Base-by-base conservation (phyloP, 2,888 invertebrate genomes). In the Dasysyrphus albostriatus region DNA sequence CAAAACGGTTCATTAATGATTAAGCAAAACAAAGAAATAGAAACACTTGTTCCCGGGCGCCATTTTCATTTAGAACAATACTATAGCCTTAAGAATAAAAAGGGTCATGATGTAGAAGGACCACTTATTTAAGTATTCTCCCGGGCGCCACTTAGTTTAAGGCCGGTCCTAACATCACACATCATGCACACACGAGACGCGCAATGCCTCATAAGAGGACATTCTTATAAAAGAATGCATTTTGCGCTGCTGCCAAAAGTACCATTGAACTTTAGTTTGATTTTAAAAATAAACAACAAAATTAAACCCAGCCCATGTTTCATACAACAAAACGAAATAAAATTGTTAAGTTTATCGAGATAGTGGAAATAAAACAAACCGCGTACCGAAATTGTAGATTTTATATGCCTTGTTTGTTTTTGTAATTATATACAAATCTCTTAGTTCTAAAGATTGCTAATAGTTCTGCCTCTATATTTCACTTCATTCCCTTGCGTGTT, bases 231-330 rank as follows among this genome's bases (percentile, higher is more conserved):
- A 14, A 47, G 54, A 69, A 59, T 44, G 67, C 67, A 78, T 78
- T 78, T 70, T 79, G 83, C 79, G 69, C 63, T 69, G 56, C 69
- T 83, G 83, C 83, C 83, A 83, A 83, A 83, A 83, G 79, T 83
- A 83, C 79, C 83, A 83, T 74, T 79, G 74, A 83, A 83, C 83
- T 83, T 79, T 79, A 79, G 83, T 79, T 49, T 42, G 54, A 49
- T 67, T 74, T 69, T 83, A 63, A 70, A 79, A 79, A 79, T 83
- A 83, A 70, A 47, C 29, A 16, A 42, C 59, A 42, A 24, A 39
- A 44, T 32, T 63, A 1, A 34, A 56, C 29, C 29, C 54, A 49
- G 2, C 24, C 24, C 9, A 32, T 47, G 44, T 14, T 61, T 0
- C 61, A 61, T 42, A 29, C 37, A 14, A 24, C 14, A 49, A 58